Conservation (phyloP, 2,888 invertebrate species). For the Drosophila nr. medialis region DNA sequence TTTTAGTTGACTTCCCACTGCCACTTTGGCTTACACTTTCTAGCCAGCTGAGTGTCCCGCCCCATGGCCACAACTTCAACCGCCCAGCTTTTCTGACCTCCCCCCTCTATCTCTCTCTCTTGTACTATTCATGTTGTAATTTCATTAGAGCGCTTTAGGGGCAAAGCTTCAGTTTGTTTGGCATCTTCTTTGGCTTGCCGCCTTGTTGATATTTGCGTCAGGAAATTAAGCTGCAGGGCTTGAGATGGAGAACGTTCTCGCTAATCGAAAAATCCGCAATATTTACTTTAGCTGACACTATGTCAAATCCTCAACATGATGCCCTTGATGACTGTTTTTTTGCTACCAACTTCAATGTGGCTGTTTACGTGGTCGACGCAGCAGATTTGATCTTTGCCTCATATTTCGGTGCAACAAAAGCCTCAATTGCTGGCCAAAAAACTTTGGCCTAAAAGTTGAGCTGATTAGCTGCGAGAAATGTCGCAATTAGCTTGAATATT, state of each 20-base stretch:
- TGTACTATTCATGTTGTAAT: conserved; percentile 55
- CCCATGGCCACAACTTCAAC: conserved; percentile 17
- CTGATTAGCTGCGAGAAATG: conserved; percentile 69
- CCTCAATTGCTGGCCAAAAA: conserved; percentile 3
- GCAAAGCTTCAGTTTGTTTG: conserved; percentile 50
- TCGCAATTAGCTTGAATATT: conserved; percentile 60
- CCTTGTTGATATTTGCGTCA: conserved; percentile 74
- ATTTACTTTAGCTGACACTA: conserved; percentile 37
- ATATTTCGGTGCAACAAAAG: conserved; percentile 24
- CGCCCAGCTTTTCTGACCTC: background rate
- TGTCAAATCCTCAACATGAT: conserved; percentile 2
- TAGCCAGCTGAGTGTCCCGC: conserved; percentile 30
- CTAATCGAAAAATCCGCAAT: conserved; percentile 61
- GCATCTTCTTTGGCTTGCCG: conserved; percentile 44
- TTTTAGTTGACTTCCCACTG: conserved; percentile 78
- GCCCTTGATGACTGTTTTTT: conserved; percentile 13
- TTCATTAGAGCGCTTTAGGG: conserved; percentile 68
- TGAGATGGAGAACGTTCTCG: conserved; percentile 31
- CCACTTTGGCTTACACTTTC: conserved; percentile 72
- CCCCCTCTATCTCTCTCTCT: background rate
- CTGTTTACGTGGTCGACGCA: conserved; percentile 7
- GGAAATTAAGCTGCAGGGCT: conserved; percentile 73
- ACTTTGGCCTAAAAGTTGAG: conserved; percentile 29
- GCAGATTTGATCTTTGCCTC: conserved; percentile 33
- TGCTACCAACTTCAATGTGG: conserved; percentile 1